Conservation (phyloP, 2,888 invertebrate genomes). For the Diploptera punctata region DNA sequence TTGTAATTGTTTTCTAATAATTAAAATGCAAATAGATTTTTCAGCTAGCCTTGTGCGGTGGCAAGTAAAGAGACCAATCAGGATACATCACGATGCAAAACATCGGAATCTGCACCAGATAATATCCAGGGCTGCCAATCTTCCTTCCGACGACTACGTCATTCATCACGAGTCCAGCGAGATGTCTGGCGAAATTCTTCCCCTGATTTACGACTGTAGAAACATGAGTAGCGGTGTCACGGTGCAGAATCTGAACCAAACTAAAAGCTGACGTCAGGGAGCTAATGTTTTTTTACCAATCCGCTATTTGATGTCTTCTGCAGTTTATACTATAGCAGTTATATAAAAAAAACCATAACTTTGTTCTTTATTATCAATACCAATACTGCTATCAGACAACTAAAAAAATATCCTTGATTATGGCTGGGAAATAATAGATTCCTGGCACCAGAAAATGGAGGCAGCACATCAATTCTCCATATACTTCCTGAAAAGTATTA, state of each 20-base stretch:
- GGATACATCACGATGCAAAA: neutral
- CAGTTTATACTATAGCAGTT: neutral
- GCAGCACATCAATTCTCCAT: constrained; percentile 31
- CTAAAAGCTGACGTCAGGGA: constrained; percentile 9
- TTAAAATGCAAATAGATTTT: constrained; percentile 7
- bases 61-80: constrained; percentile 14
- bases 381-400: constrained; percentile 4
- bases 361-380: constrained; percentile 12
- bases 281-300: no score
- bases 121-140: constrained; percentile 18
- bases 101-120: constrained; percentile 10
- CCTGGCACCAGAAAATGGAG: constrained; percentile 16
- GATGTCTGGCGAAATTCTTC: constrained; percentile 16
- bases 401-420: neutral
- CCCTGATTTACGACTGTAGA: constrained; percentile 12
- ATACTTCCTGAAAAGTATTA: constrained; percentile 45
- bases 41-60: constrained; percentile 32
- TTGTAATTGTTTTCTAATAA: no score
- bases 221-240: constrained; percentile 24
- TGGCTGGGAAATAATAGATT: constrained; percentile 11
- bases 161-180: neutral
- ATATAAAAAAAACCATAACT: no score
- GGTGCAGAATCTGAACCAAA: neutral
- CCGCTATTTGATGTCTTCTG: constrained; percentile 10
- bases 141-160: constrained; percentile 24